These are phyloP conservation scores for Ceratothoa steindachneri DNA, from an alignment of 2,888 invertebrate genomes.

Conservation along the genomic window DNA sequence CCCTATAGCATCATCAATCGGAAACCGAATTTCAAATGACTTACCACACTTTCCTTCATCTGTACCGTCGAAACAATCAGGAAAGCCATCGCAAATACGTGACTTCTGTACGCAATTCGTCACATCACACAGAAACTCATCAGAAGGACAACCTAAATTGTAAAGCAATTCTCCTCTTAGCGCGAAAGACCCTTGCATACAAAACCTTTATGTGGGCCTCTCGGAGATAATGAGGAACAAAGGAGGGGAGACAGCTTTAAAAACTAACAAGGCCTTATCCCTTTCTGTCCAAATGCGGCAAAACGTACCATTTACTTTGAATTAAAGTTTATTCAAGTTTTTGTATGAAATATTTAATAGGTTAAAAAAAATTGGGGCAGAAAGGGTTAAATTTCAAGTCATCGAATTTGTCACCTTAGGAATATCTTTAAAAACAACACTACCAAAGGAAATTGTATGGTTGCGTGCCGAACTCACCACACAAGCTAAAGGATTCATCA, in stretches of 20 bases:
- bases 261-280: too few relatives aligned
- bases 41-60: conserved; percentile 25
- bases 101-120: neutral
- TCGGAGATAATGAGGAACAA: neutral
- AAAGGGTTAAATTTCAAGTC: too few relatives aligned
- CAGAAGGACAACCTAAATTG: neutral
- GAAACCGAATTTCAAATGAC: too few relatives aligned
- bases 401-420: too few relatives aligned
- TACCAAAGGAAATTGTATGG: too few relatives aligned
- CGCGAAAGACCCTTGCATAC: neutral
- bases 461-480: conserved; percentile 26
- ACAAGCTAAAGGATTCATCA: conserved; percentile 20
- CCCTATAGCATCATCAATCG: too few relatives aligned
- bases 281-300: too few relatives aligned
- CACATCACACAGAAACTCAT: neutral
- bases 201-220: neutral
- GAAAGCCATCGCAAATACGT: conserved; percentile 58
- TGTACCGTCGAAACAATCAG: conserved; percentile 52
- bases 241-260: too few relatives aligned
- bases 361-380: neutral
- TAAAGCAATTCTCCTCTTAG: neutral
- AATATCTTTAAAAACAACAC: too few relatives aligned
- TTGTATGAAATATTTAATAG: neutral
- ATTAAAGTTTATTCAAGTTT: too few relatives aligned
- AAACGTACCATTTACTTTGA: too few relatives aligned